A percentile compares a stretch with the other conserved stretches of the same genome.
phyloP scores from a whole-genome alignment of 2,113 vertebrate species.

The Silurus asotus region DNA sequence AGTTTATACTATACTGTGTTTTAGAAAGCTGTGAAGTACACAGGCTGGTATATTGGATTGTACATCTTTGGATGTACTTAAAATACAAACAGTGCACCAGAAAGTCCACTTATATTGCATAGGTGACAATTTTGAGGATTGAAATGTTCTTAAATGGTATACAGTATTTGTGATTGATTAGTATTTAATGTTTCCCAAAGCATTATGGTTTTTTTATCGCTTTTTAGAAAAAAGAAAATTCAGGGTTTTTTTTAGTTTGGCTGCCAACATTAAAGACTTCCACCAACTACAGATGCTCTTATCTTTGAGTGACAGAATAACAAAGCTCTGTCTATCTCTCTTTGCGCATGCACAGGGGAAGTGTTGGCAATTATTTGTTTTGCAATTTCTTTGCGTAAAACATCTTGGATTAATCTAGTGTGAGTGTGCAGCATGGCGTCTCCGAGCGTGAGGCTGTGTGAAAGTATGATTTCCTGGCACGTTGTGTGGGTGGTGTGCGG shows the following conservation, averaged over 20 bases:
- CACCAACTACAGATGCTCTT: constrained; percentile 36
- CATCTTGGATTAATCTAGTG: too few species aligned
- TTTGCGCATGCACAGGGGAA: too few species aligned
- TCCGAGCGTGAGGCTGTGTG: too few species aligned
- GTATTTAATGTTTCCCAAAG: not conserved
- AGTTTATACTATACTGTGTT: not conserved
- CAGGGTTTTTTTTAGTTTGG: constrained; percentile 20
- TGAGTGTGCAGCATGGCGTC: too few species aligned
- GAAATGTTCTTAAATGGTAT: not conserved
- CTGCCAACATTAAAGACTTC: constrained; percentile 54
- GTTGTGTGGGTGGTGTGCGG: too few species aligned
- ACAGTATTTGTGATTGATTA: not conserved
- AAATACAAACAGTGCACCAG: not conserved
- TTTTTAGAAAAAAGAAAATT: constrained; percentile 35
- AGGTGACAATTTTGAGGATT: not conserved
- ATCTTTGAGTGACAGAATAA: constrained; percentile 49
- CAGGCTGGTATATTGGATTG: not conserved
- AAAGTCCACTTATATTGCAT: not conserved
- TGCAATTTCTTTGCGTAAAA: too few species aligned
- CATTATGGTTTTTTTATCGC: not conserved
- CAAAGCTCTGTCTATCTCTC: constrained; percentile 44
- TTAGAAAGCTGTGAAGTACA: not conserved
- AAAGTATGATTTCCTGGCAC: too few species aligned
- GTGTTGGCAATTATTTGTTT: too few species aligned
- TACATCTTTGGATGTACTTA: not conserved